Percentiles rank a stretch among this genome's conserved stretches.
Evolutionary conservation across 2,113 vertebrate species (phyloP).

Genomic region (Felis chaus): DNA sequence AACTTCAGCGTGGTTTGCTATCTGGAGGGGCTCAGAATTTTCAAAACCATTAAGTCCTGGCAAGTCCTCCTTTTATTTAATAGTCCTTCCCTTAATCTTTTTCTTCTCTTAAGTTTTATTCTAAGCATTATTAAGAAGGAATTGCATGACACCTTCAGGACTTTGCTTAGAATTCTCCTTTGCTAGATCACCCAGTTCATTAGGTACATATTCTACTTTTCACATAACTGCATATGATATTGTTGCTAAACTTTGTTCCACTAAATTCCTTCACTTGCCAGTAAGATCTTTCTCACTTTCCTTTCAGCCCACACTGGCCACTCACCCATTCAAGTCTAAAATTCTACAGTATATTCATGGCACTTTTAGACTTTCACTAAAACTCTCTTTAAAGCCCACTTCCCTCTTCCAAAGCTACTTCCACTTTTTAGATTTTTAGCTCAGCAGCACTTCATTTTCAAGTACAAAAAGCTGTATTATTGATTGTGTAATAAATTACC

Average conservation of each 20-base stretch:
- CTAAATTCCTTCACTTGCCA: neutral
- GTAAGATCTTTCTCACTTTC: neutral
- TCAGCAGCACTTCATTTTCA: neutral
- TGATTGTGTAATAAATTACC: neutral
- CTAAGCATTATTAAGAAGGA: neutral
- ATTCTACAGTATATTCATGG: neutral
- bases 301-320: neutral
- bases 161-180: neutral
- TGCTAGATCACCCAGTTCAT: neutral
- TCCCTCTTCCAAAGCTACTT: neutral
- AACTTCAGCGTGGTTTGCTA: neutral
- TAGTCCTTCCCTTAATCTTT: neutral
- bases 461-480: neutral
- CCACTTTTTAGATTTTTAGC: constrained; percentile 23
- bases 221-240: neutral
- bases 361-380: neutral
- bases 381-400: neutral
- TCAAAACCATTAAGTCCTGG: neutral
- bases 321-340: neutral
- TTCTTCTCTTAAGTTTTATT: neutral
- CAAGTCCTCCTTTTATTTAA: neutral
- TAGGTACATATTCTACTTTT: neutral
- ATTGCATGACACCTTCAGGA: neutral
- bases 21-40: neutral
- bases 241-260: neutral